phyloP scores from a whole-genome alignment of 1,140 invertebrate species.

The Drosophila triauraria region DNA sequence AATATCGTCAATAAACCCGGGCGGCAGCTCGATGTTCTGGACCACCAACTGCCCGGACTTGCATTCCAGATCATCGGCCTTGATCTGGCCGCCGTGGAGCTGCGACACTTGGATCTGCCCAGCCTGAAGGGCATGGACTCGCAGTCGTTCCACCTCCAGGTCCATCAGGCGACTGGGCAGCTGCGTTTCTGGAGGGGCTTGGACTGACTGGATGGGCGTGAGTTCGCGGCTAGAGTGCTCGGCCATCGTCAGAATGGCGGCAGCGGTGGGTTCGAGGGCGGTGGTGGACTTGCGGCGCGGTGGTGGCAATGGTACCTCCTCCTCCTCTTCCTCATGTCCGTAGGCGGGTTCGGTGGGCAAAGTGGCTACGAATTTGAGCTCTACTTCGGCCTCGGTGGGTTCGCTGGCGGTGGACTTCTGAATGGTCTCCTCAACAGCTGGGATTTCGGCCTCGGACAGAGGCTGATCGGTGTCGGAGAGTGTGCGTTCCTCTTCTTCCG shows the following conservation, averaged over 20 bases:
- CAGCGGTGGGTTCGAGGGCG: constrained; percentile 47
- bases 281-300: constrained; percentile 77
- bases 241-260: constrained; percentile 38
- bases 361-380: constrained; percentile 58
- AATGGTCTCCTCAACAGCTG: constrained; percentile 20
- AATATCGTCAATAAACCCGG: constrained; percentile 88
- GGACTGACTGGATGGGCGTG: constrained; percentile 59
- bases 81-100: constrained; percentile 89
- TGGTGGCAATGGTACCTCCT: constrained; percentile 64
- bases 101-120: constrained; percentile 92
- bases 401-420: constrained; percentile 43
- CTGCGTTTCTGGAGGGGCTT: constrained; percentile 40
- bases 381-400: constrained; percentile 62
- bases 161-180: constrained; percentile 86
- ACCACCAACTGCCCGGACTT: constrained; percentile 88
- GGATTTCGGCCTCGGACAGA: constrained; percentile 14
- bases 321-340: constrained; percentile 16
- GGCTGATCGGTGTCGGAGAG: constrained; percentile 38
- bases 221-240: constrained; percentile 58
- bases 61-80: constrained; percentile 86
- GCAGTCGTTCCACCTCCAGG: constrained; percentile 91
- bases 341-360: constrained; percentile 61
- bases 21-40: constrained; percentile 88
- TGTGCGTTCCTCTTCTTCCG: constrained; percentile 23
- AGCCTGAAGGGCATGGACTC: constrained; percentile 91